Base-by-base conservation (phyloP, 2,797 vertebrate species). In the Poeciliopsis gracilis region DNA sequence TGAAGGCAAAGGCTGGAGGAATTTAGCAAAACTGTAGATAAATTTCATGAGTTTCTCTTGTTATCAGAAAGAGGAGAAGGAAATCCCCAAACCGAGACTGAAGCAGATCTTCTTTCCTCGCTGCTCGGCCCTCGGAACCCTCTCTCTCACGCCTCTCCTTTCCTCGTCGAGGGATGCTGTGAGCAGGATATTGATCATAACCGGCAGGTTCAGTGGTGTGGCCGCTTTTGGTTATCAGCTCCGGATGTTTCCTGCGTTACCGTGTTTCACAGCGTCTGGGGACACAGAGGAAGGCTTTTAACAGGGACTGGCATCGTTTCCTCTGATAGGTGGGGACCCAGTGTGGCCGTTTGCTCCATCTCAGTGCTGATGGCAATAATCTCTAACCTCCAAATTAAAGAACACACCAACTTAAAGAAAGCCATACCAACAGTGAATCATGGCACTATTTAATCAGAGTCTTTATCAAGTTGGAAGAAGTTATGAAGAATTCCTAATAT, bases 211-310 rank as follows among this genome's bases (percentile, higher is more conserved):
- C 82, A 47, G 87, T 72, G 82, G 77, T 89, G 86, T 77, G 89
- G 89, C 88, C 55, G 43, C 72, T 84, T 77, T 61, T 82, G 76
- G 89, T 90, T 85, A 87, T 90, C 82, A 2, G 69, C 79, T 78
- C 86, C 73, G 89, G 87, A 84, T 90, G 89, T 92, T 88, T 85
- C 88, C 83, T 82, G 78, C 85, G 76, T 89, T 89, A 84, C 86
- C 76, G 74, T 76, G 75, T 84, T 83, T 83, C 73, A 46, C 74
- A 77, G 75, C 4, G 51, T 45, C 84, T n/a, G 77, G 84, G 81
- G 85, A 85, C 83, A 85, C 82, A 81, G 82, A 80, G 77, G 75
- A 82, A 51, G 66, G 88, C 89, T 86, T 85, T 85, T 79, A 88
- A 84, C 67, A 80, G 71, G 0, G 23, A 33, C 87, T 84, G 88